Conservation (phyloP, 2,797 vertebrate species). For the Antennarius maculatus region DNA sequence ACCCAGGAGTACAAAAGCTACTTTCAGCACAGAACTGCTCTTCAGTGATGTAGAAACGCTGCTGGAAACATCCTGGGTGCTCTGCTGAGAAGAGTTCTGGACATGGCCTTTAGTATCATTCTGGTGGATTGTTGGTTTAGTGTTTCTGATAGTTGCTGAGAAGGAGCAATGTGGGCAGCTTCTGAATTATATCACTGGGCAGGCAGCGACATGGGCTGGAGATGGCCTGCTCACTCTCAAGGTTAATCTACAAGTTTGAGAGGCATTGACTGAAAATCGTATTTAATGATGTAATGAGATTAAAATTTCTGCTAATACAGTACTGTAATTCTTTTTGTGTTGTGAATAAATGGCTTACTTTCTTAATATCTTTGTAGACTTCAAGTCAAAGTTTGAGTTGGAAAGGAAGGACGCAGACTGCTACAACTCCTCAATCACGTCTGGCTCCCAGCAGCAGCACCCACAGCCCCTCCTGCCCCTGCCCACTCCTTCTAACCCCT, state of each 20-base stretch:
- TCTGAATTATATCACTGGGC: conserved; percentile 49
- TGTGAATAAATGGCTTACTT: background rate
- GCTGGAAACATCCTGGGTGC: conserved; percentile 7
- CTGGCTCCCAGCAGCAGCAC: conserved; percentile 73
- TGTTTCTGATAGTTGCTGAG: conserved; percentile 19
- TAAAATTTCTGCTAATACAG: background rate
- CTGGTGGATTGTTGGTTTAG: conserved; percentile 10
- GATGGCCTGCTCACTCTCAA: conserved; percentile 44
- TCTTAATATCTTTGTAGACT: conserved; percentile 78
- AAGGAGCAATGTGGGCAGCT: conserved; percentile 69
- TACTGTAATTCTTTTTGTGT: background rate
- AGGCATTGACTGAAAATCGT: conserved; percentile 1
- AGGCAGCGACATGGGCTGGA: conserved; percentile 49
- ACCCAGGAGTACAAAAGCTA: conserved; percentile 35
- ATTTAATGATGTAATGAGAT: background rate
- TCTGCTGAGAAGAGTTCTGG: conserved; percentile 1
- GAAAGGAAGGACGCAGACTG: conserved; percentile 90
- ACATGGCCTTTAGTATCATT: conserved; percentile 9
- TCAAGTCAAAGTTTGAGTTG: conserved; percentile 94
- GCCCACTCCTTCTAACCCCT: conserved; percentile 74
- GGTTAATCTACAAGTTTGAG: conserved; percentile 48
- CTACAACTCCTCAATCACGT: conserved; percentile 84
- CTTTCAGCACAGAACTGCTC: conserved; percentile 8
- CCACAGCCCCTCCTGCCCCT: conserved; percentile 65
- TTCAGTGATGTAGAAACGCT: conserved; percentile 18